These are phyloP conservation scores for Coptodon bakossiorum DNA, from an alignment of 2,113 vertebrate genomes.

Conservation along the genomic window DNA sequence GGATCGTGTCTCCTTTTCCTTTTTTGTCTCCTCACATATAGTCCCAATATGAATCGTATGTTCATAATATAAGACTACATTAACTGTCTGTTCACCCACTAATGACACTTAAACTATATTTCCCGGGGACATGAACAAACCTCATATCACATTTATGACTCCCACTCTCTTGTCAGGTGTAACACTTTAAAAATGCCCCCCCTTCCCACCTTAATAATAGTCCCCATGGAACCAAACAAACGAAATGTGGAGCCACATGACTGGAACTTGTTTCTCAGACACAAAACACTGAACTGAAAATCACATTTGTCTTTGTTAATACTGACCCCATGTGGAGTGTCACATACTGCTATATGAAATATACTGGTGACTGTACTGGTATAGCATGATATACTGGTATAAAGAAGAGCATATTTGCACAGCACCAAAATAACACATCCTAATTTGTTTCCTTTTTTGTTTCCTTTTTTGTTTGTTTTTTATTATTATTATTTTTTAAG, in stretches of 20 bases:
- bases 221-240: slow-evolving; percentile 11
- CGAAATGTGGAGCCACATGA: slow-evolving; percentile 26
- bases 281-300: slow-evolving; percentile 37
- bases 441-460: neutral
- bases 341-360: slow-evolving; percentile 34
- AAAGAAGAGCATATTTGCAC: slow-evolving; percentile 64
- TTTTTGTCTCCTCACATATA: neutral
- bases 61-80: neutral
- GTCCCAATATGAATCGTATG: neutral
- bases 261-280: slow-evolving; percentile 35
- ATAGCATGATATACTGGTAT: slow-evolving; percentile 52
- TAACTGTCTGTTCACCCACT: neutral
- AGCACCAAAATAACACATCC: slow-evolving; percentile 39
- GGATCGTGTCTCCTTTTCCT: neutral
- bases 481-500: slow-evolving; percentile 3
- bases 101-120: neutral
- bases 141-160: slow-evolving; percentile 20
- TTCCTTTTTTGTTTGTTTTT: neutral
- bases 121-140: neutral
- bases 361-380: slow-evolving; percentile 41
- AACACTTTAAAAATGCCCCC: slow-evolving; percentile 3
- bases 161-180: slow-evolving; percentile 12
- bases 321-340: slow-evolving; percentile 36
- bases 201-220: neutral
- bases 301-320: slow-evolving; percentile 41